phyloP scores from a whole-genome alignment of 2,113 vertebrate species.

The Grus americana region DNA sequence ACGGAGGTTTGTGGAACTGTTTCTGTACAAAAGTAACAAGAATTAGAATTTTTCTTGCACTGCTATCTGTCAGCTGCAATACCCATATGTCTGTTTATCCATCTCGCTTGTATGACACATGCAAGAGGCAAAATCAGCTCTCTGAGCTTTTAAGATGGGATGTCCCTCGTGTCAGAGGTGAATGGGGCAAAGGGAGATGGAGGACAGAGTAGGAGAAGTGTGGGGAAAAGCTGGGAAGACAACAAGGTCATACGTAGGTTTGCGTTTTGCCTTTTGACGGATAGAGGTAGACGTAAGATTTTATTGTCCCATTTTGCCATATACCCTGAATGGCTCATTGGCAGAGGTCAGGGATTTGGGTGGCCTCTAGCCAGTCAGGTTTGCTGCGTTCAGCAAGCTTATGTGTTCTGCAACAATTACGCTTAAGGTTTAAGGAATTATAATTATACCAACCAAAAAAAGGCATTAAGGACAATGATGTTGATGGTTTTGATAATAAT shows the following conservation, averaged over 20 bases:
- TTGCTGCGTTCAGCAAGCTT: background rate
- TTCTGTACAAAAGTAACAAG: conserved; percentile 1
- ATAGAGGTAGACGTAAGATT: background rate
- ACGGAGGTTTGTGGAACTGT: background rate
- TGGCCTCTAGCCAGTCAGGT: background rate
- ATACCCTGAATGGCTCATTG: background rate
- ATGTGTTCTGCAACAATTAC: background rate
- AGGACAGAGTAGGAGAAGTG: background rate
- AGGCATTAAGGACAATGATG: conserved; percentile 63
- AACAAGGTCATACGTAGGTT: background rate
- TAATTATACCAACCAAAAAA: conserved; percentile 49
- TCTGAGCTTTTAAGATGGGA: background rate
- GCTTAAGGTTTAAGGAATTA: conserved; percentile 42
- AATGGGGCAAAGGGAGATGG: background rate
- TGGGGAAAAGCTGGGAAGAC: background rate
- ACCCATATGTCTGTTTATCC: background rate
- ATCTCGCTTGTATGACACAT: fast-evolving
- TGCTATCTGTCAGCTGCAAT: background rate
- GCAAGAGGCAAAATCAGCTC: background rate
- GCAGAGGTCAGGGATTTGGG: background rate
- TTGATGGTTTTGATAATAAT: conserved; percentile 67
- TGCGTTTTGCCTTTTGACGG: conserved; percentile 11
- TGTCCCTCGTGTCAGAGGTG: background rate
- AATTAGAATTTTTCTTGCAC: background rate
- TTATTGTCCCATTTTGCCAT: background rate